phyloP scores from a whole-genome alignment of 2,113 vertebrate genomes.

The Eupsittula cactorum region DNA sequence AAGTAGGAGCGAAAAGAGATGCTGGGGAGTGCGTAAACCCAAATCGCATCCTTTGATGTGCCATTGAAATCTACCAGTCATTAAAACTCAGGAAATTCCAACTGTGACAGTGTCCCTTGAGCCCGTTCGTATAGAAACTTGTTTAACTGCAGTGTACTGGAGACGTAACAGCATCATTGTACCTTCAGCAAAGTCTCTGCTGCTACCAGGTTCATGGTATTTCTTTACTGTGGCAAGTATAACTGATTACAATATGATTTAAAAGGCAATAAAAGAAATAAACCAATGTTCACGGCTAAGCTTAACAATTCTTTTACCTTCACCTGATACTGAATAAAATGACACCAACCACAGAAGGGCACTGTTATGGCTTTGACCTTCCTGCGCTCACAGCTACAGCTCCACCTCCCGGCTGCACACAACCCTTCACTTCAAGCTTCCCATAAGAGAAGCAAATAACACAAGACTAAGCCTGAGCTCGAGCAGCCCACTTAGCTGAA shows the following conservation, averaged over 20 bases:
- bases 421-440: neutral
- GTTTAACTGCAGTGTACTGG: neutral
- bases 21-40: neutral
- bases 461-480: neutral
- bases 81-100: neutral
- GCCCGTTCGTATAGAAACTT: fast-evolving
- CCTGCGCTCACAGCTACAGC: neutral
- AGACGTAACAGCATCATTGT: neutral
- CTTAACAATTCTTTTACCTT: neutral
- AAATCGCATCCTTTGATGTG: neutral
- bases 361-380: neutral
- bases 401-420: no score
- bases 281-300: neutral
- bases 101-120: neutral
- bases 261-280: neutral
- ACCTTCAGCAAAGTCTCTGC: neutral
- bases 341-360: neutral
- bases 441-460: fast-evolving
- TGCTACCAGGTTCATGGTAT: neutral
- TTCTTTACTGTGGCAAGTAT: neutral
- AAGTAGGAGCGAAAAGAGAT: fast-evolving
- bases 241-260: slow-evolving; percentile 16
- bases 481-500: neutral
- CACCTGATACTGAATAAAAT: slow-evolving; percentile 18
- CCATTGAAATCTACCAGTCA: neutral